A percentile compares a stretch with the other conserved stretches of the same genome.
Evolutionary conservation across 2,888 invertebrate genomes (phyloP).

Genomic region (Hemaris fuciformis): DNA sequence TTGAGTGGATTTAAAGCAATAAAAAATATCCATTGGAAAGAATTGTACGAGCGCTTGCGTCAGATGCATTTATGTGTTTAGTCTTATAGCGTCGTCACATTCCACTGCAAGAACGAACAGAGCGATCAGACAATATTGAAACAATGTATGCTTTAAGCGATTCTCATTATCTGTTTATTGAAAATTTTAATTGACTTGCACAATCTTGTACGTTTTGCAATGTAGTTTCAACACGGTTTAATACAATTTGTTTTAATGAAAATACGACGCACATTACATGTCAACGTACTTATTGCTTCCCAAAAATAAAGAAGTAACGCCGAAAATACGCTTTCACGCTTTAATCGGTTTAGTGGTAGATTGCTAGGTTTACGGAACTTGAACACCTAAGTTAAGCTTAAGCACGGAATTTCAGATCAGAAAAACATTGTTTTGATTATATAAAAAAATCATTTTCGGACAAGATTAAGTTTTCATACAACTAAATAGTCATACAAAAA

Average conservation of each 20-base stretch:
- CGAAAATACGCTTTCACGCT: too few relatives aligned
- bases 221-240: background rate
- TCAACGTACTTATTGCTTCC: background rate
- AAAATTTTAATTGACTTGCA: background rate
- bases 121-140: background rate
- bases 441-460: background rate
- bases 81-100: slow-evolving; percentile 34
- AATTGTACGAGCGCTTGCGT: slow-evolving; percentile 49
- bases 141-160: slow-evolving; percentile 1
- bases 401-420: too few relatives aligned
- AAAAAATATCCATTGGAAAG: slow-evolving; percentile 52
- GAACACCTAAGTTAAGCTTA: too few relatives aligned
- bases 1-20: slow-evolving; percentile 52
- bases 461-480: background rate
- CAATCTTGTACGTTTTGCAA: background rate
- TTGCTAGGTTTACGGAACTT: too few relatives aligned
- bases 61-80: slow-evolving; percentile 46
- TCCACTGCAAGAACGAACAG: slow-evolving; percentile 23
- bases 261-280: background rate
- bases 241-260: background rate
- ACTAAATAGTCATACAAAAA: background rate
- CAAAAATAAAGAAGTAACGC: background rate
- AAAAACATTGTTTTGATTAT: too few relatives aligned
- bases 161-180: background rate
- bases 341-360: too few relatives aligned